phyloP scores from a whole-genome alignment of 1,140 invertebrate genomes.

The Drosophila erecta region DNA sequence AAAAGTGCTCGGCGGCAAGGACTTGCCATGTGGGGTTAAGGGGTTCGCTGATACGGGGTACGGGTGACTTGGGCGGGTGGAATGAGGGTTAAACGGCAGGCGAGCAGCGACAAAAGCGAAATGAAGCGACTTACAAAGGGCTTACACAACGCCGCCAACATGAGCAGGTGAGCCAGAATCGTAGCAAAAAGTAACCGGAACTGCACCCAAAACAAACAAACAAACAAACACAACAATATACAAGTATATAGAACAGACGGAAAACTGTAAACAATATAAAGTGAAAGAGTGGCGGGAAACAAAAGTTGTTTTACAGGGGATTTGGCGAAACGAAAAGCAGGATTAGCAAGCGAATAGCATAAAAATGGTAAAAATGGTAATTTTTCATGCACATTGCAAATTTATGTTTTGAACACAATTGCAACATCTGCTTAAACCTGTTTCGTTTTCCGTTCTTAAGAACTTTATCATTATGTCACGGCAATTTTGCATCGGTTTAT shows the following conservation, averaged over 20 bases:
- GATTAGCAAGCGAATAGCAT: not conserved
- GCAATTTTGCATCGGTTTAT: not conserved
- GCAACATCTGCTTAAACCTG: constrained; percentile 24
- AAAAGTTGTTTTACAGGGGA: constrained; percentile 40
- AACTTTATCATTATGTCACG: not conserved
- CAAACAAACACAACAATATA: constrained; percentile 3
- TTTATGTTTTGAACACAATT: constrained; percentile 28
- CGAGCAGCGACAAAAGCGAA: constrained; percentile 25
- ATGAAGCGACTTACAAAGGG: constrained; percentile 41
- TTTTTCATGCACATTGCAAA: constrained; percentile 17
- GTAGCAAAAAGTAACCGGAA: constrained; percentile 23
- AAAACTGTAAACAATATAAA: constrained; percentile 10
- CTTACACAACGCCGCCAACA: constrained; percentile 29
- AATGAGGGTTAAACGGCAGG: constrained; percentile 6
- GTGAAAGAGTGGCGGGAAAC: not conserved
- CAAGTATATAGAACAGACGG: too few species aligned
- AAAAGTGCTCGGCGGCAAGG: constrained; percentile 26
- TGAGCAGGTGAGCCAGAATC: constrained; percentile 31
- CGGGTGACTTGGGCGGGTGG: not conserved
- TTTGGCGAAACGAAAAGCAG: constrained; percentile 23
- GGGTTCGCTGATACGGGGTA: not conserved
- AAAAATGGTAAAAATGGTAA: not conserved
- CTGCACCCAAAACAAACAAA: constrained; percentile 8
- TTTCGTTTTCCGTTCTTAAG: not conserved
- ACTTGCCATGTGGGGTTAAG: constrained; percentile 23